A percentile compares a stretch with the other conserved stretches of the same genome.
Evolutionary conservation across 1,140 invertebrate species (phyloP).

Genomic region (Philaenus spumarius): DNA sequence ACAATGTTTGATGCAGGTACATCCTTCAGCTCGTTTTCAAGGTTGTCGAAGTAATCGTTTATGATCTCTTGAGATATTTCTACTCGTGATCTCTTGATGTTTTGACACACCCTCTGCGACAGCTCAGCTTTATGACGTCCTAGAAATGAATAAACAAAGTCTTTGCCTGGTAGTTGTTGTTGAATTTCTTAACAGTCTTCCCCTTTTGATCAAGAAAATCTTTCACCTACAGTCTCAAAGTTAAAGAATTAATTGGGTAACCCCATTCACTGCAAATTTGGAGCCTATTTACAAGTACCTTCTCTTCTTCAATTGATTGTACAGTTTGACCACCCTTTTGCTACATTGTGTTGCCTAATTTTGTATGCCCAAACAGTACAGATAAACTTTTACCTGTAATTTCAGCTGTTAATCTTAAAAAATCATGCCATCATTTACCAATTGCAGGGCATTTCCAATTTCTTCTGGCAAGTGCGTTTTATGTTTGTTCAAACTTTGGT

Average conservation of each 20-base stretch:
- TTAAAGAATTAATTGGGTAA: constrained; percentile 4
- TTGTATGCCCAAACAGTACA: neutral
- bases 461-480: no score
- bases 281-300: neutral
- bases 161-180: neutral
- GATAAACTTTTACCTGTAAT: no score
- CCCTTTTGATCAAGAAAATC: constrained; percentile 4
- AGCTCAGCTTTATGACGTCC: constrained; percentile 32
- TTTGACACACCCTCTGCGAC: constrained; percentile 30
- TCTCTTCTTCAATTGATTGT: neutral
- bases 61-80: neutral
- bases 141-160: constrained; percentile 24
- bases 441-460: no score
- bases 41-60: constrained; percentile 1
- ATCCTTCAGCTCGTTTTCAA: constrained; percentile 3
- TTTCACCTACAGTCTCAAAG: neutral
- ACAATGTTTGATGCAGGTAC: constrained; percentile 29
- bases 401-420: no score
- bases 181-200: neutral
- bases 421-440: no score
- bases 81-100: constrained; percentile 34
- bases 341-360: neutral
- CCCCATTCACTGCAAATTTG: constrained; percentile 3
- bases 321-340: constrained; percentile 7
- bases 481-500: no score